Conservation (phyloP, 2,888 invertebrate species). For the Agrochola lychnidis region DNA sequence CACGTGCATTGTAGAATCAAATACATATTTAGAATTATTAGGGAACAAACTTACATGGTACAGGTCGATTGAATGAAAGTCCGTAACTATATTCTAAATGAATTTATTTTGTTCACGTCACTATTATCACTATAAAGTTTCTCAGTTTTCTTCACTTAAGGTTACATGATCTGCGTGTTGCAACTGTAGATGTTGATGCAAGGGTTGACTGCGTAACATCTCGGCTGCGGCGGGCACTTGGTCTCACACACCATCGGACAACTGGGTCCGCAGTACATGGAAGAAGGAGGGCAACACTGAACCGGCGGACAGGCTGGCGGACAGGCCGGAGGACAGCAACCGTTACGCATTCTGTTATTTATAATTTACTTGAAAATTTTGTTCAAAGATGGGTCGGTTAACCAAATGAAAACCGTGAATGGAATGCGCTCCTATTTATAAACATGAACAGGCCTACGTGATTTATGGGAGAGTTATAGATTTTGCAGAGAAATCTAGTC, state of each 20-base stretch:
- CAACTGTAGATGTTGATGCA: slow-evolving; percentile 88
- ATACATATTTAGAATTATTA: neutral
- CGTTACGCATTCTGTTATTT: slow-evolving; percentile 63
- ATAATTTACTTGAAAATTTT: slow-evolving; percentile 57
- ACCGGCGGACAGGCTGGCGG: slow-evolving; percentile 19
- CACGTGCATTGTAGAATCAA: neutral
- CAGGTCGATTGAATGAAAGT: slow-evolving; percentile 31
- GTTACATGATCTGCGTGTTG: slow-evolving; percentile 85
- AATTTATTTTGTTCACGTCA: slow-evolving; percentile 54
- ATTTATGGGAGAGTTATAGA: slow-evolving; percentile 56
- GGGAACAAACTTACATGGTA: slow-evolving; percentile 23
- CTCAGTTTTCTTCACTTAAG: slow-evolving; percentile 52
- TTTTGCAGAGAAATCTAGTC: slow-evolving; percentile 62
- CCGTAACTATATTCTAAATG: slow-evolving; percentile 22
- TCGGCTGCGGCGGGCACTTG: slow-evolving; percentile 71
- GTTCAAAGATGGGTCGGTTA: slow-evolving; percentile 18
- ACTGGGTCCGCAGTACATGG: slow-evolving; percentile 57
- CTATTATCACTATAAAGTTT: slow-evolving; percentile 38
- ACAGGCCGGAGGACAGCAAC: slow-evolving; percentile 25
- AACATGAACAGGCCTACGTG: slow-evolving; percentile 59
- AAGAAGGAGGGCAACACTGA: slow-evolving; percentile 32
- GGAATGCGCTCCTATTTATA: slow-evolving; percentile 71
- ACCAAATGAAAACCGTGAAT: slow-evolving; percentile 60
- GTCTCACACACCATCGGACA: slow-evolving; percentile 71
- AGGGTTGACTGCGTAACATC: slow-evolving; percentile 78